Percentiles rank a stretch among this genome's conserved stretches.
phyloP scores from a whole-genome alignment of 2,113 vertebrate species.

The Salvelinus namaycush region DNA sequence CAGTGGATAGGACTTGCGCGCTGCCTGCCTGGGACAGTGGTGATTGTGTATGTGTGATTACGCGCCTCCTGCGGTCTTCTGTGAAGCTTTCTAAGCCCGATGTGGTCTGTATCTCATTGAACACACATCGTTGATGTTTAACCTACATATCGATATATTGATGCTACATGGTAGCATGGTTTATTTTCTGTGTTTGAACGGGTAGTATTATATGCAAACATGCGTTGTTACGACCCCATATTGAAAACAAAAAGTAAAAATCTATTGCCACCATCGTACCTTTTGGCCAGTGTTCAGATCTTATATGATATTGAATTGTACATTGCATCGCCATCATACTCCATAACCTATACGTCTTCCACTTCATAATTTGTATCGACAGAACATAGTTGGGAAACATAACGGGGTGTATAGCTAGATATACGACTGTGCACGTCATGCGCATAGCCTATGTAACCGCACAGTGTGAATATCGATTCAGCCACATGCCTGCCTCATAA shows the following conservation, averaged over 20 bases:
- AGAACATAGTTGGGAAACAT: slow-evolving; percentile 1
- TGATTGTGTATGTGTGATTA: neutral
- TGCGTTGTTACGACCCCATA: neutral
- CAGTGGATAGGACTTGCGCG: neutral
- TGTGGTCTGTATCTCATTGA: neutral
- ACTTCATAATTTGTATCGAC: slow-evolving; percentile 3
- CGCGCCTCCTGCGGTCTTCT: slow-evolving; percentile 21
- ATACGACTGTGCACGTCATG: slow-evolving; percentile 9
- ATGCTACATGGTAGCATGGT: neutral
- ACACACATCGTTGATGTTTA: neutral
- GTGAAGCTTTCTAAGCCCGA: slow-evolving; percentile 22
- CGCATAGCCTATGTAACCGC: neutral
- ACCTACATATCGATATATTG: neutral
- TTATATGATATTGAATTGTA: neutral
- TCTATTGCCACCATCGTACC: slow-evolving; percentile 6
- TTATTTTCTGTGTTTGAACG: neutral
- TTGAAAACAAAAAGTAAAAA: slow-evolving; percentile 62
- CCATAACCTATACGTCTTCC: neutral
- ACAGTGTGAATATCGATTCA: slow-evolving; percentile 21
- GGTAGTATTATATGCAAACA: too few species aligned
- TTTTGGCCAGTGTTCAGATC: neutral
- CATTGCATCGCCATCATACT: slow-evolving; percentile 3
- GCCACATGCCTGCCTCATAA: slow-evolving; percentile 35
- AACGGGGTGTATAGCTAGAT: neutral
- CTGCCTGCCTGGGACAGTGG: neutral